These are phyloP conservation scores for Pelagia noctiluca DNA, from an alignment of 30 jellyfish, hydroid and myxozoan species.

Conservation along the genomic window DNA sequence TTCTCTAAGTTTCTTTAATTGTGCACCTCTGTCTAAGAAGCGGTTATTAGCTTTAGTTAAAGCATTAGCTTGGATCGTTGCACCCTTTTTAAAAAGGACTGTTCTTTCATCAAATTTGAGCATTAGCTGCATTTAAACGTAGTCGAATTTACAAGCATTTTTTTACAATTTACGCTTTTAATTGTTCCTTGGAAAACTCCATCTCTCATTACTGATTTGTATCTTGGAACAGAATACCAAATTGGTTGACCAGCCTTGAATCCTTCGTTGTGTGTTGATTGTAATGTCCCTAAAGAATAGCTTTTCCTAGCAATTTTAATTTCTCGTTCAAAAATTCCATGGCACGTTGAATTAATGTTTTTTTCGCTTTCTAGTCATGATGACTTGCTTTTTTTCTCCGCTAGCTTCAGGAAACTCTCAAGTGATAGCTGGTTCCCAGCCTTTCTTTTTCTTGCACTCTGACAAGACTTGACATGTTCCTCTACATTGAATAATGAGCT, in stretches of 20 bases:
- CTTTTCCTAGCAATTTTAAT: background rate
- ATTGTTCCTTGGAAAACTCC: no score
- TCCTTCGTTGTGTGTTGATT: background rate
- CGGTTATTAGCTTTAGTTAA: background rate
- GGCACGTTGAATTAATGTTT: background rate
- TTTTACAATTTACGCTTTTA: no score
- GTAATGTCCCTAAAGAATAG: background rate
- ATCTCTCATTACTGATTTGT: no score
- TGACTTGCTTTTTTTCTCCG: background rate
- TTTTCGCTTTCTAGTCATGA: background rate
- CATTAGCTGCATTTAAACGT: no score
- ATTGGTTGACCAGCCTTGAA: no score
- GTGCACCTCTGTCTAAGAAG: background rate
- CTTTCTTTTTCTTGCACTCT: background rate
- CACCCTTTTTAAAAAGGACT: background rate
- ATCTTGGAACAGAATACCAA: no score
- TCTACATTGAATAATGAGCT: background rate
- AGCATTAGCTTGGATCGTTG: background rate
- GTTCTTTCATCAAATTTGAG: no score
- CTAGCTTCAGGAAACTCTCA: background rate
- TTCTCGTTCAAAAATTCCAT: constrained; percentile 1
- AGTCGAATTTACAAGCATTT: no score
- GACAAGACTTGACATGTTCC: background rate
- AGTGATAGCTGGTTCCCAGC: background rate
- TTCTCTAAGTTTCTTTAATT: background rate